Evolutionary conservation across 1,140 invertebrate species (phyloP).

Genomic region (Drosophila tristis): DNA sequence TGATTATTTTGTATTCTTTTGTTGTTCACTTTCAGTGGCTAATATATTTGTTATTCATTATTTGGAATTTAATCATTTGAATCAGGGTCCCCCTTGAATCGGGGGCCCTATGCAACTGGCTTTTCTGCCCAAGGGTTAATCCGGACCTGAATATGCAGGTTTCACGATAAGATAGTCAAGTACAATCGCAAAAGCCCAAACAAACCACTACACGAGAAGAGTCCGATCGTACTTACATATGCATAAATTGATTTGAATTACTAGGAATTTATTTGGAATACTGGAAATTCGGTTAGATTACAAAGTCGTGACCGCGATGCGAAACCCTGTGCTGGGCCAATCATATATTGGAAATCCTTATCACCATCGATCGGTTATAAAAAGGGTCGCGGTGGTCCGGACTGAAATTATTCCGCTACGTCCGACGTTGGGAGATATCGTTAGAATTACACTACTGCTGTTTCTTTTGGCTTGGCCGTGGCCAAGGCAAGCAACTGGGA

Average conservation of each 20-base stretch:
- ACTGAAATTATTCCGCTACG: conserved; percentile 19
- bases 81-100: too few relatives aligned
- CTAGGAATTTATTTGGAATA: not conserved
- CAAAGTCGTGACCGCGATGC: not conserved
- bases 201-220: conserved; percentile 6
- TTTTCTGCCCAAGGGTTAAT: too few relatives aligned
- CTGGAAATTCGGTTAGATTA: not conserved
- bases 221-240: conserved; percentile 13
- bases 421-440: conserved; percentile 16
- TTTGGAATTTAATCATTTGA: too few relatives aligned
- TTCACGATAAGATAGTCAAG: conserved; percentile 29
- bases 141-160: too few relatives aligned
- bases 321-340: conserved; percentile 3
- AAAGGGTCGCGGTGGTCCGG: conserved; percentile 18
- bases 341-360: conserved; percentile 48
- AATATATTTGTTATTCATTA: too few relatives aligned
- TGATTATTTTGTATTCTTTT: too few relatives aligned
- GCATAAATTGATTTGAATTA: conserved; percentile 10
- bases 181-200: conserved; percentile 15
- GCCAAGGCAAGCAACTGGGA: conserved; percentile 3
- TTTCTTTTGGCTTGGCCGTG: conserved; percentile 19
- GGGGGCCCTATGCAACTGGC: too few relatives aligned
- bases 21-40: too few relatives aligned
- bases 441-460: conserved; percentile 11
- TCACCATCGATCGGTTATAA: conserved; percentile 35